phyloP scores from a whole-genome alignment of 2,888 invertebrate genomes.

The Drosophila suboccidentalis region DNA sequence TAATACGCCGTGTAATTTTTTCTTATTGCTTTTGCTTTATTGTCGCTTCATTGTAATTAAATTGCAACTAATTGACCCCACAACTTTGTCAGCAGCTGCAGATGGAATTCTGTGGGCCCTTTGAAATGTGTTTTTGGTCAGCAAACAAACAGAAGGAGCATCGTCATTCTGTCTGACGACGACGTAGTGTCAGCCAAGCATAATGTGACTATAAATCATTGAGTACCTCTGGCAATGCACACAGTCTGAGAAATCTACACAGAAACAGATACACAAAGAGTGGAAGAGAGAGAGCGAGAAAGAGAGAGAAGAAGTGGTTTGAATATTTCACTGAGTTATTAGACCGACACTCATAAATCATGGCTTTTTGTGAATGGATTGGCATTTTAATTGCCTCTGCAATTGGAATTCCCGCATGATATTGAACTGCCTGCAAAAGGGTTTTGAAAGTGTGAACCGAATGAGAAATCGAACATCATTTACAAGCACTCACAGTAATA shows the following conservation, averaged over 20 bases:
- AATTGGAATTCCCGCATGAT: slow-evolving; percentile 20
- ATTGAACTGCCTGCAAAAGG: slow-evolving; percentile 21
- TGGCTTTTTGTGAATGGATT: slow-evolving; percentile 42
- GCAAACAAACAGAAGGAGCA: slow-evolving; percentile 7
- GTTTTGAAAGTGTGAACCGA: neutral
- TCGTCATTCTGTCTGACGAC: neutral
- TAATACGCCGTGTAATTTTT: slow-evolving; percentile 17
- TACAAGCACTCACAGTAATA: neutral
- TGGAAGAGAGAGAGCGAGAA: neutral
- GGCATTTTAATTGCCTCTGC: slow-evolving; percentile 66
- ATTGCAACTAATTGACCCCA: slow-evolving; percentile 50
- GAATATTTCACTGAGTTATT: slow-evolving; percentile 61
- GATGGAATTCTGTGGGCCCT: slow-evolving; percentile 8
- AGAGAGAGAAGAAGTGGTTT: neutral
- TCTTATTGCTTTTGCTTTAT: slow-evolving; percentile 3
- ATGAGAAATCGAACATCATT: neutral
- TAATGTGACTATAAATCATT: slow-evolving; percentile 63
- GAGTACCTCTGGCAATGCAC: slow-evolving; percentile 25
- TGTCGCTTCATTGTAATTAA: slow-evolving; percentile 27
- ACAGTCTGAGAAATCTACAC: neutral
- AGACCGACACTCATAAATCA: slow-evolving; percentile 61
- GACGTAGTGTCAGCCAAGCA: slow-evolving; percentile 16
- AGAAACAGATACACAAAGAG: slow-evolving; percentile 2
- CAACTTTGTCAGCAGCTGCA: slow-evolving; percentile 30
- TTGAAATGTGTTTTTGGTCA: slow-evolving; percentile 25